These are phyloP conservation scores for Pampus argenteus DNA, from an alignment of 2,797 vertebrate genomes.

Conservation along the genomic window DNA sequence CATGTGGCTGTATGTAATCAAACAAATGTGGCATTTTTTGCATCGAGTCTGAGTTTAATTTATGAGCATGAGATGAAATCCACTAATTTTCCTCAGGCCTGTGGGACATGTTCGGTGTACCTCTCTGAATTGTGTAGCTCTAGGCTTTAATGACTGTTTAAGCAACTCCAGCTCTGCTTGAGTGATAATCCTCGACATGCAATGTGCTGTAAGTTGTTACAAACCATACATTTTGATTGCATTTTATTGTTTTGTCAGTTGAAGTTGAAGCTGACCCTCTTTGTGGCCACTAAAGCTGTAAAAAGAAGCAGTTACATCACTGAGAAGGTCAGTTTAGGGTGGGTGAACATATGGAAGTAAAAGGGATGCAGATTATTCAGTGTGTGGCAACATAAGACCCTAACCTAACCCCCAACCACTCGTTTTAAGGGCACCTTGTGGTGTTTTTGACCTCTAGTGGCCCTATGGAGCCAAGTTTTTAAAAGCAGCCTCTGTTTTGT, in stretches of 20 bases:
- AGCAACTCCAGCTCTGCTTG: slow-evolving; percentile 51
- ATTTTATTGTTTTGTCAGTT: slow-evolving; percentile 63
- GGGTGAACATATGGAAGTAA: slow-evolving; percentile 14
- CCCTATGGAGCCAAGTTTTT: background rate
- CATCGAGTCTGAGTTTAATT: slow-evolving; percentile 60
- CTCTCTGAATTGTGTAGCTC: slow-evolving; percentile 46
- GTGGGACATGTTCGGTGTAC: slow-evolving; percentile 33
- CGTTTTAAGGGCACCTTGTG: background rate
- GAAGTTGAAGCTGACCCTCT: slow-evolving; percentile 43
- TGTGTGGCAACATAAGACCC: background rate
- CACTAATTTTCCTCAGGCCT: slow-evolving; percentile 52
- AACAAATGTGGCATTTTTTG: slow-evolving; percentile 59
- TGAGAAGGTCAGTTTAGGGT: slow-evolving; percentile 25
- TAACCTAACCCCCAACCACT: background rate
- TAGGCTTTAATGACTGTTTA: slow-evolving; percentile 50
- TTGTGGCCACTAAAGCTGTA: slow-evolving; percentile 46
- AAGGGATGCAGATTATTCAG: background rate
- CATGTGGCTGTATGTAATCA: slow-evolving; percentile 54
- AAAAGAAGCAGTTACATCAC: slow-evolving; percentile 47
- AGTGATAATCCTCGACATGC: slow-evolving; percentile 62
- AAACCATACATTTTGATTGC: slow-evolving; percentile 58
- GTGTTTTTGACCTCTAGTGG: background rate
- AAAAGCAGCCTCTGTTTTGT: background rate
- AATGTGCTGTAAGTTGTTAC: slow-evolving; percentile 57
- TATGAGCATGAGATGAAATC: slow-evolving; percentile 58